Conservation (phyloP, 2,888 invertebrate species). For the Trissoscelio sp. region DNA sequence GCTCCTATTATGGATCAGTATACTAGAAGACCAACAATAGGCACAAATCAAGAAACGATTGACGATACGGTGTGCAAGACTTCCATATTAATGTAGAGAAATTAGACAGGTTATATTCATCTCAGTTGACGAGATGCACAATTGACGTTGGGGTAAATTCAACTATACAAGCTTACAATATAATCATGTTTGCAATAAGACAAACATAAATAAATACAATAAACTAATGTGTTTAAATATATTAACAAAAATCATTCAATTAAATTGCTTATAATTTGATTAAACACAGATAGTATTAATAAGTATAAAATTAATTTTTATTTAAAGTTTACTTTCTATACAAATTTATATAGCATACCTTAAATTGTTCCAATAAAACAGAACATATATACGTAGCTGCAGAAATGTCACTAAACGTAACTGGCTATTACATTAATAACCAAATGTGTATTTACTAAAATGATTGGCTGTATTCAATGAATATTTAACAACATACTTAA, state of each 20-base stretch:
- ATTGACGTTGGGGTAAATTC: slow-evolving; percentile 22
- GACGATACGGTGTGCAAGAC: slow-evolving; percentile 31
- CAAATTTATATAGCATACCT: too few species aligned
- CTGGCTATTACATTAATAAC: not conserved
- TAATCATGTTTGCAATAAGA: slow-evolving; percentile 10
- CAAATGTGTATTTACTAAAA: not conserved
- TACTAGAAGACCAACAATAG: slow-evolving; percentile 46
- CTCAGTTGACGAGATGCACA: slow-evolving; percentile 20
- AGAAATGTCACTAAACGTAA: too few species aligned
- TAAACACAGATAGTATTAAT: too few species aligned
- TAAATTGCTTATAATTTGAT: too few species aligned
- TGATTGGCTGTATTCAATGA: not conserved
- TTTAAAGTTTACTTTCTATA: too few species aligned
- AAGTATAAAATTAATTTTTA: too few species aligned
- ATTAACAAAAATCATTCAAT: too few species aligned
- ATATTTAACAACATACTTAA: not conserved
- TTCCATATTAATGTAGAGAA: slow-evolving; percentile 56
- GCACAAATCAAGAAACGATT: slow-evolving; percentile 58
- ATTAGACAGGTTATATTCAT: slow-evolving; percentile 56
- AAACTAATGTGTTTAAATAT: not conserved
- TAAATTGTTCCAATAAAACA: too few species aligned
- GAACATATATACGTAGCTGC: too few species aligned
- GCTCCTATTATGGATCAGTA: slow-evolving; percentile 25
- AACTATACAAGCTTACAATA: slow-evolving; percentile 23
- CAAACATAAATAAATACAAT: not conserved